Evolutionary conservation across 2,888 invertebrate species (phyloP), one percentile per base, ranked within the genome.

Genomic region (Sycophila texana): DNA sequence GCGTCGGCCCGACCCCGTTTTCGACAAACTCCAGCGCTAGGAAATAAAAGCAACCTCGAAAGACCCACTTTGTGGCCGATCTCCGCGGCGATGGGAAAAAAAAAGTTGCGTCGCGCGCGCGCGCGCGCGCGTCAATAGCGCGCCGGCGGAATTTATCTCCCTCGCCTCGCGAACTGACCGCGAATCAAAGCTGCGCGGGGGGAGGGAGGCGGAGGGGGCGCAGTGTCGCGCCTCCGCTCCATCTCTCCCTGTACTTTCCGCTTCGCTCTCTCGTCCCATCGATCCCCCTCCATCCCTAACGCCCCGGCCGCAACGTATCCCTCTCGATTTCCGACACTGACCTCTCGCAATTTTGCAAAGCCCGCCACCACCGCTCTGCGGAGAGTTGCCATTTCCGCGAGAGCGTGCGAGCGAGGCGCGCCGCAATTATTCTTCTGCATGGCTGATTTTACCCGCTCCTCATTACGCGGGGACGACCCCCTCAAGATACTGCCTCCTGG

Each of bases 331-430:
- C 84, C 83, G 83, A 83, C 84, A 85, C 86, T 86, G 85, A 86
- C 85, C 85, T 85, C 84, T 82, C 83, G 39, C 85, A 86, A 86
- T 86, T 86, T 85, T 85, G 84, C 81, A 85, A 84, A 84, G 70
- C 82, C 82, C 83, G 76, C 72, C 78, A 73, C 82, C 51, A 5
- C 22, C 18, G 55, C 51, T 22, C 22, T 22, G 55, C 80, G 70
- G 53, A 53, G 53, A 18, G 13, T 18, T 20, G 20, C 12, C 51
- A 49, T 39, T 39, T 66, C 53, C 58, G 22, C 16, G 30, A 18
- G 53, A 12, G 55, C 22, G 22, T 49, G 5, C 20, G 51, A 16
- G 47, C 4, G 51, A 18, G 53, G 22, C 10, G 58, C 57, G 10
- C 18, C 18, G 20, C 12, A 18, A 74, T 74, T 74, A 58, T 60